phyloP scores from a whole-genome alignment of 2,888 invertebrate genomes.

The Caradrina clavipalpis region DNA sequence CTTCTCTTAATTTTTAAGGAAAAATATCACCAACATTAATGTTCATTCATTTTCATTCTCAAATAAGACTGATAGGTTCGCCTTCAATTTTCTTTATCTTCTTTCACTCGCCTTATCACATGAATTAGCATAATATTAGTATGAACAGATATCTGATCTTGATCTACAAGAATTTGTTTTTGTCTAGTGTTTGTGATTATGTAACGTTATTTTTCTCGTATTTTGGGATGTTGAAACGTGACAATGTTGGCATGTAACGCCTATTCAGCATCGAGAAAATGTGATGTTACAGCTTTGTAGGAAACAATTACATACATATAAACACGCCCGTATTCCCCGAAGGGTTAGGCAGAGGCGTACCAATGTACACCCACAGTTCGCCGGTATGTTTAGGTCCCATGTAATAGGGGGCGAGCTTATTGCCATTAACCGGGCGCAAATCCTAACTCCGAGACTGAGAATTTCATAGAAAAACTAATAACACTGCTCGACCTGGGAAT shows the following conservation, averaged over 20 bases:
- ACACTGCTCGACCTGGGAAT: no score
- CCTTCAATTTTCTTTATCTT: conserved; percentile 45
- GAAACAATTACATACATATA: background rate
- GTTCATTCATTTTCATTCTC: conserved; percentile 30
- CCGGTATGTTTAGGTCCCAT: no score
- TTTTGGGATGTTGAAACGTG: background rate
- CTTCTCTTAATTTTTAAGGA: background rate
- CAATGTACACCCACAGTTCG: no score
- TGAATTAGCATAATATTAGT: conserved; percentile 67
- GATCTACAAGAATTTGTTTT: conserved; percentile 53
- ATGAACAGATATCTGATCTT: conserved; percentile 60
- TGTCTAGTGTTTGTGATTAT: conserved; percentile 32
- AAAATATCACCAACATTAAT: conserved; percentile 20
- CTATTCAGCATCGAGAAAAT: background rate
- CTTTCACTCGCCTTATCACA: conserved; percentile 50
- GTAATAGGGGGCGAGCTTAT: no score
- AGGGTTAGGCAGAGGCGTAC: no score
- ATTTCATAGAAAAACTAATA: no score
- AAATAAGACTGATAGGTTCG: conserved; percentile 22
- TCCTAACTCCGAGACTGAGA: no score
- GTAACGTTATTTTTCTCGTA: conserved; percentile 4
- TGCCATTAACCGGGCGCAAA: no score
- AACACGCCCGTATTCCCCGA: no score
- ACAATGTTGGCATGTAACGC: conserved; percentile 1
- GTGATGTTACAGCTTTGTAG: background rate